phyloP scores from a whole-genome alignment of 92 coral and sea anemone species.

The Micromussa lordhowensis region DNA sequence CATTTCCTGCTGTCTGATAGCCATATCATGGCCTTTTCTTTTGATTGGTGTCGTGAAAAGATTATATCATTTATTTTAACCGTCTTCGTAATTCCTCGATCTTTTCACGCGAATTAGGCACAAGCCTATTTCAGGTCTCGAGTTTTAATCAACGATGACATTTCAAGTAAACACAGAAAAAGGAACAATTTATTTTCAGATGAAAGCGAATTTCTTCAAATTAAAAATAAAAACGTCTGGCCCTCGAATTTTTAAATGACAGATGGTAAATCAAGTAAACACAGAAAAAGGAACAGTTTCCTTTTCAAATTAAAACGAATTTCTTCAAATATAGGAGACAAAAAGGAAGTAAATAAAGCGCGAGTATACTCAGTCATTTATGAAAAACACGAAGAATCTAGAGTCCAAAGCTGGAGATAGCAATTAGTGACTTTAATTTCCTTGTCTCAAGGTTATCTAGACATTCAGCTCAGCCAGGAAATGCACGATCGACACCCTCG shows the following conservation, averaged over 20 bases:
- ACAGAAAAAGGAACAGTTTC: not conserved
- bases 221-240: not conserved
- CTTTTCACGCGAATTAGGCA: not conserved
- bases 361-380: too few species aligned
- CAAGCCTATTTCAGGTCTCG: not conserved
- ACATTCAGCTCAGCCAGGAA: not conserved
- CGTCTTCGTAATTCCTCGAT: not conserved
- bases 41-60: not conserved
- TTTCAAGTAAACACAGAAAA: not conserved
- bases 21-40: not conserved
- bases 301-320: not conserved
- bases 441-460: not conserved
- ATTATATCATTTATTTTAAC: not conserved
- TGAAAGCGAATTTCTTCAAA: not conserved
- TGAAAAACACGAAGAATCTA: not conserved
- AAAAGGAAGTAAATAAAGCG: too few species aligned
- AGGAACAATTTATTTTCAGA: not conserved
- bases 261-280: not conserved
- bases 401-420: not conserved
- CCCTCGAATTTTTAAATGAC: not conserved
- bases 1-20: constrained; percentile 5
- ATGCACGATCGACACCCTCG: not conserved
- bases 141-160: not conserved
- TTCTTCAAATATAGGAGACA: too few species aligned
- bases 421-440: too few species aligned